Evolutionary conservation across 2,797 vertebrate species (phyloP), one percentile per base, ranked within the genome.

Genomic region (Melanogrammus aeglefinus): DNA sequence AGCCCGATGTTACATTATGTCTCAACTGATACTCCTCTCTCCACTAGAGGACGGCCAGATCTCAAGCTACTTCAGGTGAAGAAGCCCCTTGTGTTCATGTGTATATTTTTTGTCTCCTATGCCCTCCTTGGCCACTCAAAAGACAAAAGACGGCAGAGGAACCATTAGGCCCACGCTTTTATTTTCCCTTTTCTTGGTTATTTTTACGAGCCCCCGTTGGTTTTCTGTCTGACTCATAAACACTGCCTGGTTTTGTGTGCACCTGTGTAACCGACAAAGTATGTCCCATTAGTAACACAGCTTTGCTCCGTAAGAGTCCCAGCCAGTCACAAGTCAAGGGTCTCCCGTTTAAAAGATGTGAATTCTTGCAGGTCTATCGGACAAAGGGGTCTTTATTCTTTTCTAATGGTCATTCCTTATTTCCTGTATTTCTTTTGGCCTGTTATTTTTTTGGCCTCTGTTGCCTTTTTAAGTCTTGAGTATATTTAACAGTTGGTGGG

Each of bases 61-160:
- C 82, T 84, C 80, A 71, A 81, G 79, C 82, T 78, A 75, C 81
- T 75, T 72, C 79, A 86, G 79, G 82, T 87, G 79, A 83, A 90
- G 87, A 87, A 83, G 86, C 82, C 82, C 82, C 87, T 85, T 76
- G 69, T 57, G 83, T 51, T 51, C 2, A 21, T 18, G 4, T n/a
- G 3, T 21, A 14, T 57, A 13, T 44, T 18, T 18, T 57, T 80
- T 79, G 10, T 4, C 85, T 88, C 74, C 80, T 74, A 85, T 81
- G 77, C 85, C 84, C 87, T 88, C 76, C 78, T 73, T 84, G 83
- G 77, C 85, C 85, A 86, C 89, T 85, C 29, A 24, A 73, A 8
- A 85, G 78, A 87, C 84, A 71, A 80, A 69, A 82, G 85, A 85
- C 81, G 84, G 85, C 88, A 71, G 89, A 76, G 18, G 38, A 85